Evolutionary conservation across 2,113 vertebrate species (phyloP).

Genomic region (Xenopus laevis): DNA sequence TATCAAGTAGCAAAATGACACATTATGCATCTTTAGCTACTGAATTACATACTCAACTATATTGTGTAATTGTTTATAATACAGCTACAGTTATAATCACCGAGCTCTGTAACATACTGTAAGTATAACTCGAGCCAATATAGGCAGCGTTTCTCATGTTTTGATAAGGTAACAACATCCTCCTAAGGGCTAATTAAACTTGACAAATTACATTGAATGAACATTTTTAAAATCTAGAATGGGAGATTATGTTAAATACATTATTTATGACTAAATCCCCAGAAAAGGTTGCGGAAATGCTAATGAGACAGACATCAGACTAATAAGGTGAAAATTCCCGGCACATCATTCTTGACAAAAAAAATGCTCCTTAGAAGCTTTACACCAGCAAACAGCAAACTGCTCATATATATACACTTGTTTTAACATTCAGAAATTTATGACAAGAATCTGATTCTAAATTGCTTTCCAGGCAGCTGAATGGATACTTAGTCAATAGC

Average conservation of each 20-base stretch:
- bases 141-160: constrained; percentile 42
- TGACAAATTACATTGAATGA: constrained; percentile 49
- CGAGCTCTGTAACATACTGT: constrained; percentile 46
- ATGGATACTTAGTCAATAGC: constrained; percentile 53
- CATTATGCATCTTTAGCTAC: no score
- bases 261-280: constrained; percentile 37
- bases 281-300: constrained; percentile 48
- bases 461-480: constrained; percentile 49
- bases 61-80: no score
- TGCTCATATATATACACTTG: constrained; percentile 41
- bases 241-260: constrained; percentile 56
- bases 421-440: constrained; percentile 52
- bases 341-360: constrained; percentile 51
- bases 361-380: constrained; percentile 47
- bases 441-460: constrained; percentile 41
- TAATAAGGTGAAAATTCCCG: constrained; percentile 50
- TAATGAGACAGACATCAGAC: constrained; percentile 47
- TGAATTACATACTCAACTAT: no score
- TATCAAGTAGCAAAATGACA: no score
- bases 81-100: constrained; percentile 17
- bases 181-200: constrained; percentile 57
- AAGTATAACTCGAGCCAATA: constrained; percentile 47
- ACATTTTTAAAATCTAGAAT: constrained; percentile 51
- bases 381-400: constrained; percentile 41
- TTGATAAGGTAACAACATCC: constrained; percentile 36